Percentiles rank a stretch among this genome's conserved stretches.
phyloP scores from a whole-genome alignment of 2,888 invertebrate genomes.

The Noctuana brunneofusca region DNA sequence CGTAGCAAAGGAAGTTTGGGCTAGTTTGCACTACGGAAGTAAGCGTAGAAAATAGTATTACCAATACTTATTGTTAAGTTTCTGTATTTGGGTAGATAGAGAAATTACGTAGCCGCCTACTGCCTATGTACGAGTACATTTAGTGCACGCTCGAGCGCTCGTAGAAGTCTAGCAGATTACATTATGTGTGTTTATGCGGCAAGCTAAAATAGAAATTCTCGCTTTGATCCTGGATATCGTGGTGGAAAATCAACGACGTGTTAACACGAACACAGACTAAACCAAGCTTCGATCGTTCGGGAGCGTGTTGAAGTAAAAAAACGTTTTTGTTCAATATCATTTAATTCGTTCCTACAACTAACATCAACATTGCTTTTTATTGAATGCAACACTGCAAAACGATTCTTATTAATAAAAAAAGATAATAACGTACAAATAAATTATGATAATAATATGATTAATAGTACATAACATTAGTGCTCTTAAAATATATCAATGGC shows the following conservation, averaged over 20 bases:
- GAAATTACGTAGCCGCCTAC: too few relatives aligned
- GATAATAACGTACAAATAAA: conserved; percentile 58
- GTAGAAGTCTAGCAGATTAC: too few relatives aligned
- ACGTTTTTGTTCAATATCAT: conserved; percentile 29
- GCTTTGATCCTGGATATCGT: background rate
- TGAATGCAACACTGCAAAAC: conserved; percentile 48
- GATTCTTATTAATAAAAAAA: conserved; percentile 42
- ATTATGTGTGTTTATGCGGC: background rate
- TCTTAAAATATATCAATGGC: conserved; percentile 73
- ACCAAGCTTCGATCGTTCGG: background rate
- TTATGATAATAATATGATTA: conserved; percentile 48
- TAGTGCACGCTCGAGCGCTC: too few relatives aligned
- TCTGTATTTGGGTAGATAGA: too few relatives aligned
- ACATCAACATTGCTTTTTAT: conserved; percentile 32
- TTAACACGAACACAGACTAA: background rate
- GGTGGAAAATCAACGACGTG: conserved; percentile 6
- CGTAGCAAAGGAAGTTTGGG: too few relatives aligned
- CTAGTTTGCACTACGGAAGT: too few relatives aligned
- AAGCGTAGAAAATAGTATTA: too few relatives aligned
- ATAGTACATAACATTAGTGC: conserved; percentile 44
- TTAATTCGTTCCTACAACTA: conserved; percentile 12
- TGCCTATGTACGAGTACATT: background rate
- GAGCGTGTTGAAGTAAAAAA: conserved; percentile 33
- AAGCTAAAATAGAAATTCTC: conserved; percentile 1
- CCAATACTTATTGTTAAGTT: too few relatives aligned